Conservation (phyloP, 2,888 invertebrate genomes). For the Balanococcus diminutus region DNA sequence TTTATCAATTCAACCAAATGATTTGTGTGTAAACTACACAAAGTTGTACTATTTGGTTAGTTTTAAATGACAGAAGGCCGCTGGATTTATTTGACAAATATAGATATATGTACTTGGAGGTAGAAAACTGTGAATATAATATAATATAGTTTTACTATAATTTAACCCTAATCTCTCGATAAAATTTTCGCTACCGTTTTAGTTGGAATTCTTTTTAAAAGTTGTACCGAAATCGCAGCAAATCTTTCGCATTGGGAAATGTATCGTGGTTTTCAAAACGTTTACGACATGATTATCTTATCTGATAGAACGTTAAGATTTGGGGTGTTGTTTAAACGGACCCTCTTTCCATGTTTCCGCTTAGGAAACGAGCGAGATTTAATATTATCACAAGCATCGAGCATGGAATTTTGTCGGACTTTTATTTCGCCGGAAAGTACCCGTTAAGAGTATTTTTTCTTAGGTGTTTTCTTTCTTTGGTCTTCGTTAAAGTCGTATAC, state of each 20-base stretch:
- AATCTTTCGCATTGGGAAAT: slow-evolving; percentile 6
- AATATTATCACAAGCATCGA: slow-evolving; percentile 32
- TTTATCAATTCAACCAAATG: neutral
- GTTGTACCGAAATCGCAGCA: neutral
- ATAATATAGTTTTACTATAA: neutral
- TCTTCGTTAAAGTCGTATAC: neutral
- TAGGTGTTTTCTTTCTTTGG: neutral
- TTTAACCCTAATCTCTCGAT: slow-evolving; percentile 9
- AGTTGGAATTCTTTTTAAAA: neutral
- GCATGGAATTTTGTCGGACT: neutral
- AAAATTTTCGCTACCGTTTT: slow-evolving; percentile 17
- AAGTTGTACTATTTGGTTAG: neutral
- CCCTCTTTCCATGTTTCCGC: neutral
- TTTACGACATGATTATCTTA: slow-evolving; percentile 25
- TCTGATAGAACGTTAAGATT: slow-evolving; percentile 23
- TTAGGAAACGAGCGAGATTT: slow-evolving; percentile 23
- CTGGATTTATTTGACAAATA: slow-evolving; percentile 20
- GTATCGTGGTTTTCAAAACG: slow-evolving; percentile 14
- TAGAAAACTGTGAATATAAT: neutral
- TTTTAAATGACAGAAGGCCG: neutral
- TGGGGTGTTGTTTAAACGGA: neutral
- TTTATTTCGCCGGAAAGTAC: neutral
- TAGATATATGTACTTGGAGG: neutral
- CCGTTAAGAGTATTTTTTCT: neutral
- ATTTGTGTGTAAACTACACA: neutral